Percentiles rank a stretch among this genome's conserved stretches.
These are phyloP conservation scores for Larimichthys crocea DNA, from an alignment of 2,113 vertebrate species.

Conservation along the genomic window DNA sequence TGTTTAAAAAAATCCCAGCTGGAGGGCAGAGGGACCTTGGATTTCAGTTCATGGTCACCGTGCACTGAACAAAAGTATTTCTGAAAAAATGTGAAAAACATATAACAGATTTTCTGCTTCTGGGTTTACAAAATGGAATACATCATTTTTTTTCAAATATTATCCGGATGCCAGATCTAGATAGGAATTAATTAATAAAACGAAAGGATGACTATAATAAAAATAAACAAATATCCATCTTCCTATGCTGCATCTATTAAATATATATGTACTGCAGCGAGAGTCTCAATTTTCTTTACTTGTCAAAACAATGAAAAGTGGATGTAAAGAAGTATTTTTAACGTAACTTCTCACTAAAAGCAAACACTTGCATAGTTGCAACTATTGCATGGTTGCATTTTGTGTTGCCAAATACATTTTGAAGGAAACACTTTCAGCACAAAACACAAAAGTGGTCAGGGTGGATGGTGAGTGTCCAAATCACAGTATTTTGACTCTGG, in stretches of 20 bases:
- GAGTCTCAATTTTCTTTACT: not conserved
- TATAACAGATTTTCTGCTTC: not conserved
- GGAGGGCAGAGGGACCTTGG: conserved; percentile 15
- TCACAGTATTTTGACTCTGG: not conserved
- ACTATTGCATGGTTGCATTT: not conserved
- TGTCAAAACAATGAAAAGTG: not conserved
- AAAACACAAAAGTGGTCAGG: not conserved
- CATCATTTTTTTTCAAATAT: not conserved
- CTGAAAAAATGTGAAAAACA: conserved; percentile 4
- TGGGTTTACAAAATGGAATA: not conserved
- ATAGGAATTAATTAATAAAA: not conserved
- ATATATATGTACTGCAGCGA: not conserved
- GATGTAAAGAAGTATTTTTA: not conserved
- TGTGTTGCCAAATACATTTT: not conserved
- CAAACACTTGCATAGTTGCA: not conserved
- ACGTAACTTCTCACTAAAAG: not conserved
- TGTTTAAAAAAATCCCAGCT: not conserved
- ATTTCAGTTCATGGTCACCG: conserved; percentile 2
- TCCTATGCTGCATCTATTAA: not conserved
- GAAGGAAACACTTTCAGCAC: not conserved
- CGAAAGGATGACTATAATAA: not conserved
- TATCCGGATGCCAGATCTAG: not conserved
- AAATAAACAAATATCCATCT: too few relatives aligned
- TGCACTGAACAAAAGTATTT: conserved; percentile 19
- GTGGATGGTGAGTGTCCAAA: not conserved